These are phyloP conservation scores for Eutrigla gurnardus DNA, from an alignment of 2,797 vertebrate species.

Conservation along the genomic window DNA sequence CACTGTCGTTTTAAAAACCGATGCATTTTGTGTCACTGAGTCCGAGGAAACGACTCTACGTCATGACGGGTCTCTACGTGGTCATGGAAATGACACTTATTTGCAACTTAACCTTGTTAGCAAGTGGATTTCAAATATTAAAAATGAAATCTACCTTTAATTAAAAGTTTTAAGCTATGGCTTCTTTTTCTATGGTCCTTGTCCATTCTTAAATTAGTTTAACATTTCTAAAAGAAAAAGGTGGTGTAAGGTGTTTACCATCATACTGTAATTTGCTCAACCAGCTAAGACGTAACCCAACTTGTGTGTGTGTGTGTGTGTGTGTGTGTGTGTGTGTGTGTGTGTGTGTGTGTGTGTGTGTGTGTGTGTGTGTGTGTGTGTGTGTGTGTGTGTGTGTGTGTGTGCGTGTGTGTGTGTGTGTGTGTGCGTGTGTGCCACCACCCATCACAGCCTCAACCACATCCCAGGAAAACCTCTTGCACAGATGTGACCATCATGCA, in stretches of 20 bases:
- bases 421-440: constrained; percentile 10
- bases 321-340: constrained; percentile 3
- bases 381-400: neutral
- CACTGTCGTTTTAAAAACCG: no score
- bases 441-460: constrained; percentile 42
- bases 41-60: no score
- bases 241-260: neutral
- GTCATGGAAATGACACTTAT: no score
- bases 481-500: constrained; percentile 53
- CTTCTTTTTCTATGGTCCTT: neutral
- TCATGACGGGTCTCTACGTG: no score
- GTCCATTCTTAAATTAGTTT: neutral
- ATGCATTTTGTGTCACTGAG: no score
- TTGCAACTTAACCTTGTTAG: constrained; percentile 9
- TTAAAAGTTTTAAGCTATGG: neutral
- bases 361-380: neutral
- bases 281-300: neutral
- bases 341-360: constrained; percentile 21
- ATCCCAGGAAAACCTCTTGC: constrained; percentile 45
- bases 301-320: neutral
- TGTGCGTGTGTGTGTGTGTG: neutral
- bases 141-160: neutral
- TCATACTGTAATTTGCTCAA: neutral
- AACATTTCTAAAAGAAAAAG: neutral
- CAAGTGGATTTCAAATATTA: constrained; percentile 7